Conservation (phyloP, 2,113 vertebrate genomes). For the Serinus canaria region DNA sequence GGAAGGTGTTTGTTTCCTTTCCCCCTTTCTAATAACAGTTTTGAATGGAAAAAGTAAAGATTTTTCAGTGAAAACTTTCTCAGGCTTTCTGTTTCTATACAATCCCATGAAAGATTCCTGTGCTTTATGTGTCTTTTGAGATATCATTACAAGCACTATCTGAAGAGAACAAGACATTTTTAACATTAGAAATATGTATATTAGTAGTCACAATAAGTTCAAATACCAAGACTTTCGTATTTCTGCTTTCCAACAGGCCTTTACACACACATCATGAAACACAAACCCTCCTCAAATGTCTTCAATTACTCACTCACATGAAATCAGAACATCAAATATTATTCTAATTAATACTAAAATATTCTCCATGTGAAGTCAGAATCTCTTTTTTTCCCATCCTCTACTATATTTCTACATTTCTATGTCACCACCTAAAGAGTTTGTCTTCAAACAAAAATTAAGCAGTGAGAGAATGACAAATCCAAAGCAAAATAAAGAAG, state of each 20-base stretch:
- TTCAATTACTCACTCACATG: background rate
- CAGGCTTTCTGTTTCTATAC: background rate
- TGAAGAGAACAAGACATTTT: background rate
- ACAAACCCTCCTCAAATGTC: background rate
- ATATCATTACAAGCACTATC: background rate
- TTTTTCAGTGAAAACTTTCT: conserved; percentile 2
- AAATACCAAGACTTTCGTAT: background rate
- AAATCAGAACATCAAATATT: background rate
- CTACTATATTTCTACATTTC: background rate
- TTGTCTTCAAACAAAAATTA: background rate
- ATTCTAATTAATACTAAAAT: background rate
- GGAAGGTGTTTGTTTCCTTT: conserved; percentile 4
- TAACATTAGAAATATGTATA: background rate
- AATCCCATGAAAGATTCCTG: background rate
- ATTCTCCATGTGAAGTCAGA: background rate
- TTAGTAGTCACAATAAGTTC: background rate
- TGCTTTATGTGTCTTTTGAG: background rate
- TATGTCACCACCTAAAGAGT: background rate
- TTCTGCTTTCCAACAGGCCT: background rate
- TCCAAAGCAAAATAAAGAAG: background rate
- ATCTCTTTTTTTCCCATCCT: background rate
- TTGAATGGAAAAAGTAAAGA: background rate
- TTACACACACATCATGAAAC: background rate
- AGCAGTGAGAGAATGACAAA: background rate
- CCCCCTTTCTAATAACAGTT: conserved; percentile 15